These are phyloP conservation scores for Crocallis elinguaria DNA, from an alignment of 2,888 invertebrate species.

Conservation along the genomic window DNA sequence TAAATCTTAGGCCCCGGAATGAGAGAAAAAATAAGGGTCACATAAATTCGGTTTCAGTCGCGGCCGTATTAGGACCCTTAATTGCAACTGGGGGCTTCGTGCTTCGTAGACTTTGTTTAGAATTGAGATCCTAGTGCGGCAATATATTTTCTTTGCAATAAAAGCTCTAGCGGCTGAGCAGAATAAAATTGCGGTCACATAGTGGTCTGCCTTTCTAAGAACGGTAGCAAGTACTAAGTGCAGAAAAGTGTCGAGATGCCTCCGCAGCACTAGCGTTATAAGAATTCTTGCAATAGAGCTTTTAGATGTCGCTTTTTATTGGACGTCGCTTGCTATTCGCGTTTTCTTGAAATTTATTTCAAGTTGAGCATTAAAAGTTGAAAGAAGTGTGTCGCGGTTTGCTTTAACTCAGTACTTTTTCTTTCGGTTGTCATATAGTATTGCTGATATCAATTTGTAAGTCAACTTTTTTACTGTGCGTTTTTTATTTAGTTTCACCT, in stretches of 20 bases:
- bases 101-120: conserved; percentile 26
- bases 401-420: neutral
- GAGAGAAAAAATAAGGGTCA: conserved; percentile 44
- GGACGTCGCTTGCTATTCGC: conserved; percentile 49
- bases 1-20: conserved; percentile 40
- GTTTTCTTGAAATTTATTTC: conserved; percentile 24
- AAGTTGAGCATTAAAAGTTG: conserved; percentile 19
- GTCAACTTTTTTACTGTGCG: too few relatives aligned
- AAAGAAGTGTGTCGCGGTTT: neutral
- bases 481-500: conserved; percentile 7
- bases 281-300: conserved; percentile 59
- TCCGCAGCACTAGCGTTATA: conserved; percentile 46
- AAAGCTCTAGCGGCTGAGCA: conserved; percentile 63
- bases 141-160: conserved; percentile 62
- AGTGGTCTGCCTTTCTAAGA: conserved; percentile 49
- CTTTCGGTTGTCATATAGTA: too few relatives aligned
- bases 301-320: conserved; percentile 58
- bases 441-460: too few relatives aligned
- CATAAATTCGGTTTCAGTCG: conserved; percentile 58
- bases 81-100: conserved; percentile 52
- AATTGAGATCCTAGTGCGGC: conserved; percentile 7
- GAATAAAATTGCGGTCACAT: conserved; percentile 72
- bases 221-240: conserved; percentile 57
- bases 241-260: conserved; percentile 65
- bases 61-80: conserved; percentile 54